Percentiles rank a stretch among this genome's conserved stretches.
Evolutionary conservation across 2,113 vertebrate genomes (phyloP).

Genomic region (Leptodactylus fuscus): DNA sequence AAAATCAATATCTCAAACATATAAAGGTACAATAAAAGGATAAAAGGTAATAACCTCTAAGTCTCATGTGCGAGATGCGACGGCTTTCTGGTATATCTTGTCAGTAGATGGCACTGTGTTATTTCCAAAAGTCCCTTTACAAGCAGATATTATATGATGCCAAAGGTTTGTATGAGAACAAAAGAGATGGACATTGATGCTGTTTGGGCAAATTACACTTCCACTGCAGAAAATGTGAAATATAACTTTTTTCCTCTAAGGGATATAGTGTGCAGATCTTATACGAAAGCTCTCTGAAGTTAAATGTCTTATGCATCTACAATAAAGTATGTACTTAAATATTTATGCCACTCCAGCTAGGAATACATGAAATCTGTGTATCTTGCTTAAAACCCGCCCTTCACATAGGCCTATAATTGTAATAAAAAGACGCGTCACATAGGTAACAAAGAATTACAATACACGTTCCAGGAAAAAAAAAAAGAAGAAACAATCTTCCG

Average conservation of each 20-base stretch:
- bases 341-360: conserved; percentile 4
- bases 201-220: conserved; percentile 37
- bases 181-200: conserved; percentile 39
- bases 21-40: neutral
- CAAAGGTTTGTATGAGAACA: conserved; percentile 41
- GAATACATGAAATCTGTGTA: neutral
- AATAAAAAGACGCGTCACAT: neutral
- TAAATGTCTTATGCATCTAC: conserved; percentile 28
- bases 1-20: neutral
- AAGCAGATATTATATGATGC: neutral
- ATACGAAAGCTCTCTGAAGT: conserved; percentile 42
- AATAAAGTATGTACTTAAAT: conserved; percentile 36
- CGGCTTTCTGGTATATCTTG: neutral
- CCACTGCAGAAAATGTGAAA: conserved; percentile 38
- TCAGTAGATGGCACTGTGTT: conserved; percentile 57
- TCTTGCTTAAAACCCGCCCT: neutral
- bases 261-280: conserved; percentile 33
- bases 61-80: neutral
- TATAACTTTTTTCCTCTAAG: conserved; percentile 45
- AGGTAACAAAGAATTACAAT: conserved; percentile 21
- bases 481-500: neutral
- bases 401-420: neutral
- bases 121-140: conserved; percentile 25
- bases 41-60: neutral
- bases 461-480: neutral